Conservation (phyloP, 2,888 invertebrate genomes). For the Pandemis heparana region DNA sequence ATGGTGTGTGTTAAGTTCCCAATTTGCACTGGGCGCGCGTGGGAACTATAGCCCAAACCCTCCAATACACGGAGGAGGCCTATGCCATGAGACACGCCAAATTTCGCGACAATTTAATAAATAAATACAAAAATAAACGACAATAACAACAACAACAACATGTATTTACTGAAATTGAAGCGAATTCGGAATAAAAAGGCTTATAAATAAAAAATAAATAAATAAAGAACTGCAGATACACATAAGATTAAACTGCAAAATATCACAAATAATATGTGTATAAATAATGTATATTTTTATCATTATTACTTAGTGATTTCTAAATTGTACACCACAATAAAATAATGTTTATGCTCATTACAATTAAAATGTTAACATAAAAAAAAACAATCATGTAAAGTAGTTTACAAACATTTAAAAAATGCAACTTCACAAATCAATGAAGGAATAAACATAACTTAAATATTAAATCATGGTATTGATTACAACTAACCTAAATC, state of each 20-base stretch:
- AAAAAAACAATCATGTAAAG: background rate
- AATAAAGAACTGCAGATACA: conserved; percentile 1
- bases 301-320: background rate
- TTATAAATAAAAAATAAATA: too few relatives aligned
- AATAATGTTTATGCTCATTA: background rate
- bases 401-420: background rate
- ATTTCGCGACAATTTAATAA: too few relatives aligned
- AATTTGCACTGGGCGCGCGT: too few relatives aligned
- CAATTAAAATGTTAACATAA: background rate
- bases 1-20: too few relatives aligned
- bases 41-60: too few relatives aligned
- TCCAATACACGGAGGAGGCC: too few relatives aligned
- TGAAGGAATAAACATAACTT: background rate
- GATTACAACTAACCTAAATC: conserved; percentile 44
- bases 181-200: too few relatives aligned
- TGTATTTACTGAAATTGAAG: too few relatives aligned
- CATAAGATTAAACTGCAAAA: background rate
- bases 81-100: too few relatives aligned
- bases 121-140: too few relatives aligned
- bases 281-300: too few relatives aligned
- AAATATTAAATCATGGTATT: conserved; percentile 5
- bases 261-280: background rate
- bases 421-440: background rate
- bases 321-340: background rate
- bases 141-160: too few relatives aligned